phyloP scores from a whole-genome alignment of 2,888 invertebrate genomes.

The Chrysina gloriosa region DNA sequence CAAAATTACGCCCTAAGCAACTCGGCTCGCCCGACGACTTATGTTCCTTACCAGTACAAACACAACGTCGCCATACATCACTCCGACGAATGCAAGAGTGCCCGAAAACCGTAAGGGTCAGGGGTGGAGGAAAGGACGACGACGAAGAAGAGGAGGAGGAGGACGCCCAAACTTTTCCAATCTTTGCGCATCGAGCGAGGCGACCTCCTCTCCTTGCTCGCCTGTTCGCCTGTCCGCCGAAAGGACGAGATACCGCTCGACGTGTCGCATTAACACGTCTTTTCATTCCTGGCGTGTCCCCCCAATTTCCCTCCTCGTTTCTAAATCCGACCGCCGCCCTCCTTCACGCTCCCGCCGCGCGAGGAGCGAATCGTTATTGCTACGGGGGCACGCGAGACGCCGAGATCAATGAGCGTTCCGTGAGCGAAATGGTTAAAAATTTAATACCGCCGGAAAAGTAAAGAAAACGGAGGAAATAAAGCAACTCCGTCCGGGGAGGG shows the following conservation, averaged over 20 bases:
- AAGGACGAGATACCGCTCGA: slow-evolving; percentile 58
- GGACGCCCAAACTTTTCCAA: slow-evolving; percentile 64
- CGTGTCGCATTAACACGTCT: slow-evolving; percentile 64
- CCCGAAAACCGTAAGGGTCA: too few species aligned
- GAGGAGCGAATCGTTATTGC: slow-evolving; percentile 49
- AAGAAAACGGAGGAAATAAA: slow-evolving; percentile 30
- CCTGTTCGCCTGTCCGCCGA: slow-evolving; percentile 53
- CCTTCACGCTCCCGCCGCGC: too few species aligned
- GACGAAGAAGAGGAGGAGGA: too few species aligned
- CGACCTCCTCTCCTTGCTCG: slow-evolving; percentile 40
- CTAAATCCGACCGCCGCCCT: too few species aligned
- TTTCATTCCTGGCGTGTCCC: slow-evolving; percentile 30
- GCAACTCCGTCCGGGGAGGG: neutral
- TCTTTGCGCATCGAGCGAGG: slow-evolving; percentile 48
- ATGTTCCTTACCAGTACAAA: slow-evolving; percentile 33
- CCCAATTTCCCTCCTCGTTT: slow-evolving; percentile 13
- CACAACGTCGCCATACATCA: slow-evolving; percentile 29
- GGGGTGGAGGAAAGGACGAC: too few species aligned
- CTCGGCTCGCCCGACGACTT: slow-evolving; percentile 19
- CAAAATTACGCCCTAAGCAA: slow-evolving; percentile 36
- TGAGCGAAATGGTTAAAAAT: slow-evolving; percentile 61
- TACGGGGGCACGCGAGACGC: slow-evolving; percentile 45
- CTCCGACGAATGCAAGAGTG: too few species aligned
- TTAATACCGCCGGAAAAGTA: slow-evolving; percentile 53
- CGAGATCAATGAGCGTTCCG: slow-evolving; percentile 60